Conservation (phyloP, 2,888 invertebrate genomes). For the Nematopogon swammerdamellus region DNA sequence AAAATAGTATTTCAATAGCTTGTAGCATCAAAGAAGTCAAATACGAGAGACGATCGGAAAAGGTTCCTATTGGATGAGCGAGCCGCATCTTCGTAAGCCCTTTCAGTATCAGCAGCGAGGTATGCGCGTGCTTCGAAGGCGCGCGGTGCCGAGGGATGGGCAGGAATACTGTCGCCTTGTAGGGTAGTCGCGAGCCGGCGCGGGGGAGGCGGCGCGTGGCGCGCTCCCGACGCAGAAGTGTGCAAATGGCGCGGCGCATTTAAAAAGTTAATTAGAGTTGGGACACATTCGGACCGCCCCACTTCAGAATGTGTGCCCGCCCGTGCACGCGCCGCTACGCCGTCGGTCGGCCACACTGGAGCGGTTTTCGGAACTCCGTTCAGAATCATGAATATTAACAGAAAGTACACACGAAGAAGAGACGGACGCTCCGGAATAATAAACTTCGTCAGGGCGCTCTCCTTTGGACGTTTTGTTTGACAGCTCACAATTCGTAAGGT, state of each 20-base stretch:
- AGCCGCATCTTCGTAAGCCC: not conserved
- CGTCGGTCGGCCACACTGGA: not conserved
- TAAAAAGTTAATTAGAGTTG: conserved; percentile 36
- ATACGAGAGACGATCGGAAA: not conserved
- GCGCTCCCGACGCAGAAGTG: conserved; percentile 13
- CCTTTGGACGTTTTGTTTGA: not conserved
- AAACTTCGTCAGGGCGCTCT: not conserved
- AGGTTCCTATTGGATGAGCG: not conserved
- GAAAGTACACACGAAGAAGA: not conserved
- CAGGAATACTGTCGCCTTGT: conserved; percentile 20
- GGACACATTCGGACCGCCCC: conserved; percentile 27
- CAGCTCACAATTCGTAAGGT: not conserved
- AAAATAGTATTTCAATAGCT: conserved; percentile 1
- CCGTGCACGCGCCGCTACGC: not conserved
- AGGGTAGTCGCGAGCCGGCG: conserved; percentile 22
- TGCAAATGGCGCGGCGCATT: conserved; percentile 17
- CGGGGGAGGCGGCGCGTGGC: conserved; percentile 38
- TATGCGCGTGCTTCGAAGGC: not conserved
- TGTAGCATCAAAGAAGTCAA: not conserved
- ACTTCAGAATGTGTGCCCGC: not conserved
- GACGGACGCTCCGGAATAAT: not conserved
- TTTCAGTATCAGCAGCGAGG: not conserved
- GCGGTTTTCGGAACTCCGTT: not conserved
- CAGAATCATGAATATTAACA: not conserved
- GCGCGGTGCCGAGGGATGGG: conserved; percentile 9